Conservation (phyloP, 2,113 vertebrate genomes). For the Oreochromis tanganicae region DNA sequence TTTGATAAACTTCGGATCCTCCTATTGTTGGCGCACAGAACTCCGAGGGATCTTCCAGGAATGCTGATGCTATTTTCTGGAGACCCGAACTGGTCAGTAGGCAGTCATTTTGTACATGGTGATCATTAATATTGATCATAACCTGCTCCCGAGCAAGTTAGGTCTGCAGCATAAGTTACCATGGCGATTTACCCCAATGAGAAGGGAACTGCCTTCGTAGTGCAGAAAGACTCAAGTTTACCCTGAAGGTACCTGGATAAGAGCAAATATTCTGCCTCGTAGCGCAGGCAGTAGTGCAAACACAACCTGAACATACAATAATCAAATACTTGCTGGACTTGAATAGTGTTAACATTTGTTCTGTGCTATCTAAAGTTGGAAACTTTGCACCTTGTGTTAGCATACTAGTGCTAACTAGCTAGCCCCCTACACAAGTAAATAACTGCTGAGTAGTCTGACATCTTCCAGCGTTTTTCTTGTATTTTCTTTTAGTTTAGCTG, state of each 20-base stretch:
- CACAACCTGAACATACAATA: not conserved
- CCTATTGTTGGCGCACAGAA: not conserved
- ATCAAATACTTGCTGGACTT: not conserved
- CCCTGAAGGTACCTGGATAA: not conserved
- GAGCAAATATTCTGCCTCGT: not conserved
- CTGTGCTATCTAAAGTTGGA: not conserved
- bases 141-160: not conserved
- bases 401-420: not conserved
- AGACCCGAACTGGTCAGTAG: rapidly evolving
- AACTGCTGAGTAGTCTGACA: not conserved
- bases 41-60: not conserved
- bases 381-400: not conserved
- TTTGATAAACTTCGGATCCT: not conserved
- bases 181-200: not conserved
- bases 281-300: not conserved
- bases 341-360: not conserved
- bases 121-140: not conserved
- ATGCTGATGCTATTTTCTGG: not conserved
- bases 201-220: not conserved
- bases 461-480: not conserved
- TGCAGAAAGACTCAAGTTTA: not conserved
- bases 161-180: not conserved
- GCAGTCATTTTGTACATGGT: not conserved
- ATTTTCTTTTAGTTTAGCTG: not conserved
- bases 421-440: not conserved